Evolutionary conservation across 2,113 vertebrate genomes (phyloP).

Genomic region (Crotalus helleri): DNA sequence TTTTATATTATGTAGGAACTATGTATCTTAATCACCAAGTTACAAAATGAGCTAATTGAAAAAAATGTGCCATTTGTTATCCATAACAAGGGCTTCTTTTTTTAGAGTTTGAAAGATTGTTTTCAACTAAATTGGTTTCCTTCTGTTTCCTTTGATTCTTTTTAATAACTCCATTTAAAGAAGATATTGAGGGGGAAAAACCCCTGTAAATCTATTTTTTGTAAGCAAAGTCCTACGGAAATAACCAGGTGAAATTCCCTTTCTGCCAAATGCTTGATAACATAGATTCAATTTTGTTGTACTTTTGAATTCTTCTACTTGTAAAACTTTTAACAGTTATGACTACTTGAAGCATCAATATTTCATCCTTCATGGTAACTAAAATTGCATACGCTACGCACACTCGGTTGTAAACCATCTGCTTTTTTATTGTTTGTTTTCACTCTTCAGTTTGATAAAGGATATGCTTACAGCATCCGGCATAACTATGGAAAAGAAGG

Average conservation of each 20-base stretch:
- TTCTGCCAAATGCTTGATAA: background rate
- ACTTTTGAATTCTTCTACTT: conserved; percentile 46
- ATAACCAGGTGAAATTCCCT: background rate
- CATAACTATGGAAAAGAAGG: conserved; percentile 97
- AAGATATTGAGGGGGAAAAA: background rate
- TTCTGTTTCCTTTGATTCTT: background rate
- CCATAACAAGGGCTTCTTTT: background rate
- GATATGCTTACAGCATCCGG: conserved; percentile 91
- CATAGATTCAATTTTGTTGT: background rate
- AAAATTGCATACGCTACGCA: conserved; percentile 18
- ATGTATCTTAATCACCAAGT: background rate
- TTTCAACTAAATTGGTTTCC: background rate
- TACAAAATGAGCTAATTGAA: background rate
- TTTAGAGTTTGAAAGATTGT: conserved; percentile 16
- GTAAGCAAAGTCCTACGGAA: background rate
- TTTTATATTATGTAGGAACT: background rate
- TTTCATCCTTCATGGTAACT: conserved; percentile 67
- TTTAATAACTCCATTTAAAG: background rate
- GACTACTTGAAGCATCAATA: conserved; percentile 57
- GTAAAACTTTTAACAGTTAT: conserved; percentile 33
- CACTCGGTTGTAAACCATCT: conserved; percentile 46
- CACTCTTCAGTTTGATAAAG: conserved; percentile 90
- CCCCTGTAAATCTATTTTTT: background rate
- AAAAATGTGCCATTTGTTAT: background rate
- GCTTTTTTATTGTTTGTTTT: conserved; percentile 27